Evolutionary conservation across 2,888 invertebrate genomes (phyloP), one percentile per base, ranked within the genome.

Genomic region (Hirtodrosophila histrioides): DNA sequence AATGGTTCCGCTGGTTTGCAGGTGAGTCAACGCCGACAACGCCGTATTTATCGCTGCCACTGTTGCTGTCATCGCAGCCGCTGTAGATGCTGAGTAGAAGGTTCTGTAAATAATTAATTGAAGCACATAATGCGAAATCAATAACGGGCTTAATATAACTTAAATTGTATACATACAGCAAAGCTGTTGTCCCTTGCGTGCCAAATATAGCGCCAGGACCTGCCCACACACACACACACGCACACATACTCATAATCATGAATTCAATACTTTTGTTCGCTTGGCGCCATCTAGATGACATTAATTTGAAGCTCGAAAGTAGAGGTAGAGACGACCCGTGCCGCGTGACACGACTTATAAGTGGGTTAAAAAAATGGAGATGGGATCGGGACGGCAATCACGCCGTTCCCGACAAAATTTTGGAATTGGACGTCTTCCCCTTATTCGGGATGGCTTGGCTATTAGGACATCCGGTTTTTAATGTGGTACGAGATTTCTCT

Each of bases 1-100:
- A 23, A 92, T 97, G 88, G 91, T 97, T 86, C 95, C 95, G 4
- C 90, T 97, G 48, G 93, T 94, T 54, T 92, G 95, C 83, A 95
- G 97, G 97, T 96, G 82, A 80, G 76, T 49, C 31, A 31, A 31
- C 31, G 10, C 7, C 23, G n/a, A 36, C 5, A 10, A 31, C 17
- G 24, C 35, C 9, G 31, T 31, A 3, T 3, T 31, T 31, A 31
- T 31, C 57, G 31, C 9, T 29, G 36, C 41, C 17, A 5, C 10
- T 37, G 44, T 63, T 23, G 29, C 17, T 8, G 48, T 51, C 41
- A 36, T 27, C 54, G 45, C 39, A n/a, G 37, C 33, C 29, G 35
- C 11, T 23, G 35, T 40, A 35, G 70, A 66, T 58, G 66, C 66
- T 53, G 55, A 53, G 57, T 51, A 51, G 66, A 56, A 37, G 46